phyloP scores from a whole-genome alignment of 2,888 invertebrate species.

The Gymnoscelis rufifasciata region DNA sequence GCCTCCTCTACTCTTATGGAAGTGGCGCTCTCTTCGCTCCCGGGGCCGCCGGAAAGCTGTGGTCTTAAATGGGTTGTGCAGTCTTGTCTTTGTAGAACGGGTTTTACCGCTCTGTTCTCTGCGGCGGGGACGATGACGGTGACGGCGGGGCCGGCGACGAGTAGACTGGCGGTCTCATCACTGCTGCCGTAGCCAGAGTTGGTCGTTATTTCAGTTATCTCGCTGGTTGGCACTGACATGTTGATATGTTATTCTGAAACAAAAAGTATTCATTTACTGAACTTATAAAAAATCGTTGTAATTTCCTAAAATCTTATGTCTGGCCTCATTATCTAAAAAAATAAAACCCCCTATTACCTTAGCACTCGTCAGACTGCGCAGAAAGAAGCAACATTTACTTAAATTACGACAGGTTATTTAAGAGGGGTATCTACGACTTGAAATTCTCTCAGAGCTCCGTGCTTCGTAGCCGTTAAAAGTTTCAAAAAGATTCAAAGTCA shows the following conservation, averaged over 20 bases:
- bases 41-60: constrained; percentile 84
- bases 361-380: too few relatives aligned
- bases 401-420: too few relatives aligned
- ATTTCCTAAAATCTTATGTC: too few relatives aligned
- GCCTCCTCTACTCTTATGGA: constrained; percentile 82
- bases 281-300: not conserved
- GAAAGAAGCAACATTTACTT: too few relatives aligned
- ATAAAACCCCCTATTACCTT: too few relatives aligned
- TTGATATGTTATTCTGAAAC: constrained; percentile 53
- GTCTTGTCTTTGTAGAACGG: constrained; percentile 91
- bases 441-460: too few relatives aligned
- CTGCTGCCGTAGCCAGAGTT: constrained; percentile 86
- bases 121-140: constrained; percentile 67
- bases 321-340: too few relatives aligned
- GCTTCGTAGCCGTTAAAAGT: too few relatives aligned
- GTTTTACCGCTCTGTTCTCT: constrained; percentile 81
- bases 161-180: constrained; percentile 89
- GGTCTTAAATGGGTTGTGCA: constrained; percentile 88
- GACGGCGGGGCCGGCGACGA: constrained; percentile 82
- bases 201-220: constrained; percentile 76
- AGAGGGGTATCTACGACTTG: too few relatives aligned
- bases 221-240: constrained; percentile 74
- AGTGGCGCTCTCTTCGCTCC: constrained; percentile 86
- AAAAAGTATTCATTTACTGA: constrained; percentile 28
- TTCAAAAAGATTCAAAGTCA: too few relatives aligned